Base-by-base conservation (phyloP, 2,797 vertebrate genomes). In the Peromyscus melanophrys region DNA sequence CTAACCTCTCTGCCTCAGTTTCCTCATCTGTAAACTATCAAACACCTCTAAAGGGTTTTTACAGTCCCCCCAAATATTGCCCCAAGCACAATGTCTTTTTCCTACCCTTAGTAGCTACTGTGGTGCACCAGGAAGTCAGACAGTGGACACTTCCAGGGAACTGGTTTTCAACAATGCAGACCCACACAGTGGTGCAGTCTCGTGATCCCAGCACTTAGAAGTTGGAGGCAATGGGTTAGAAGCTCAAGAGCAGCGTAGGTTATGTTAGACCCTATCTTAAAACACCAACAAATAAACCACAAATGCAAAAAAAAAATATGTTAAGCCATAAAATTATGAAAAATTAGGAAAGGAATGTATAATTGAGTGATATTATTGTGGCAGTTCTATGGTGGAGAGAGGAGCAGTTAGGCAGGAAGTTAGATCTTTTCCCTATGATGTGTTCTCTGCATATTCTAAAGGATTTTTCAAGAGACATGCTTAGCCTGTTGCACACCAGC, bases 311-410 rank as follows among this genome's bases (percentile, higher is more conserved):
- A 37, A 55, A 78, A 12, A 37, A 55, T 46, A 37, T 31, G 34
- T 46, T n/a, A 78, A 49, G 46, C 37, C 46, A 49, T n/a, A 77
- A 27, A 76, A 25, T 76, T 73, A 76, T 34, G 29, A 77, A 71
- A 87, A 91, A 61, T 25, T 85, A 89, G 57, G 31, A 93, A 84
- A 94, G 13, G 2, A 43, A 89, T 69, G n/a, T 65, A 27, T 46
- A 43, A 43, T 86, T 69, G n/a, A 59, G 16, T 93, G 55, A 40
- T 21, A 14, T n/a, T 46, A 4, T n/a, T 49, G 52, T 17, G 52
- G 21, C 9, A 1, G 16, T 57, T 82, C 40, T 89, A 4, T 1
- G 77, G 63, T 31, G 27, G 23, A 65, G 46, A n/a, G 27, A 2
- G 4, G 23, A 40, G 52, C 29, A 13, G 16, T 23, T 49, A n/a